Percentiles rank a stretch among this genome's conserved stretches.
Conservation (phyloP, 1,140 invertebrate genomes). For the Colletes latitarsis region DNA sequence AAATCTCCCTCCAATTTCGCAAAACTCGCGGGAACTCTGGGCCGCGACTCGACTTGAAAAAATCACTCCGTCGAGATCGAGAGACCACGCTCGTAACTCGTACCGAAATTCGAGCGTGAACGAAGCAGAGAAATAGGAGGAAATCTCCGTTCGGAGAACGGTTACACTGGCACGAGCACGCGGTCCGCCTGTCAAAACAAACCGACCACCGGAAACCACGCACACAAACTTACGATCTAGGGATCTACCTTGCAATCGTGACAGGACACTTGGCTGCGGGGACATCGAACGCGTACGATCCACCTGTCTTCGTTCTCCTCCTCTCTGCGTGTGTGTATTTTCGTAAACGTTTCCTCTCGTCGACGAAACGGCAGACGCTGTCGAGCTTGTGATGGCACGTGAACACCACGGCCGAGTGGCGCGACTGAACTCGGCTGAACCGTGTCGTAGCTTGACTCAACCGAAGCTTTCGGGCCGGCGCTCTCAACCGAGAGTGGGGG, state of each 20-base stretch:
- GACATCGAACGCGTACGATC: constrained; percentile 48
- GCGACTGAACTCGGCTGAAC: constrained; percentile 78
- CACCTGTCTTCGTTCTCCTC: neutral
- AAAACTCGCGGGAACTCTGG: neutral
- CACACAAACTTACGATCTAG: constrained; percentile 15
- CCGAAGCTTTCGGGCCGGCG: constrained; percentile 66
- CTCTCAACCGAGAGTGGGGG: constrained; percentile 47
- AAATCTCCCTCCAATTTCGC: neutral
- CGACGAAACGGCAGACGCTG: constrained; percentile 22
- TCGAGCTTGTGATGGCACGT: constrained; percentile 65
- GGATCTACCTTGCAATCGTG: constrained; percentile 51
- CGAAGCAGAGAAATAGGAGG: neutral
- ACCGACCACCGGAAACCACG: neutral
- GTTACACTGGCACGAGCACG: constrained; percentile 13
- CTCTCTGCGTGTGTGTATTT: neutral
- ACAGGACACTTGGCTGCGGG: constrained; percentile 24
- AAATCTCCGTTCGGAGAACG: neutral
- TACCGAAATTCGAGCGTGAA: neutral
- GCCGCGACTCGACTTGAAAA: too few species aligned
- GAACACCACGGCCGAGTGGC: constrained; percentile 74
- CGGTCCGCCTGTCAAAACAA: constrained; percentile 15
- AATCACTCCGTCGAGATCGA: too few species aligned
- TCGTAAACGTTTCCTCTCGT: neutral
- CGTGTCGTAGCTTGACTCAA: constrained; percentile 72
- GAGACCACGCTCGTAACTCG: too few species aligned